Conservation (phyloP, 2,113 vertebrate species). For the Lutjanus erythropterus region DNA sequence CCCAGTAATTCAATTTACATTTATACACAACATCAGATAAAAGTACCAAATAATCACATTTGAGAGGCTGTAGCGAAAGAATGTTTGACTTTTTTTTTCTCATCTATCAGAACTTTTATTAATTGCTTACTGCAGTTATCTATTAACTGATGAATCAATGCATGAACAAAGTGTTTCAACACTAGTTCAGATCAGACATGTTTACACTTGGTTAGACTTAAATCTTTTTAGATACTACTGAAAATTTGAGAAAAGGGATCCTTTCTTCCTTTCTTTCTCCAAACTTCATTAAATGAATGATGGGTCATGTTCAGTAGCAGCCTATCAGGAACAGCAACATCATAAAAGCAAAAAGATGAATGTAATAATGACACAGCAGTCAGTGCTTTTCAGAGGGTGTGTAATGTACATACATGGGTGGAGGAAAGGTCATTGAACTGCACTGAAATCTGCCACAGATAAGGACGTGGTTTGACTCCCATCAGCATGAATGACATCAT, state of each 20-base stretch:
- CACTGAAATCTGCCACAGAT: background rate
- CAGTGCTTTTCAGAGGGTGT: background rate
- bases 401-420: background rate
- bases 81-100: background rate
- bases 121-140: no score
- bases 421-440: background rate
- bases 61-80: background rate
- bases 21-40: background rate
- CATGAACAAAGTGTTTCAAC: background rate
- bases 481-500: background rate
- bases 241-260: background rate
- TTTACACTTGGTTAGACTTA: no score
- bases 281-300: no score
- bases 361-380: conserved; percentile 57
- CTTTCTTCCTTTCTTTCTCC: no score
- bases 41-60: background rate
- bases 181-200: background rate
- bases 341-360: background rate
- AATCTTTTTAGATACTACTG: background rate
- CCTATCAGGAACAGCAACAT: background rate
- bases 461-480: background rate
- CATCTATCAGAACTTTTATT: background rate
- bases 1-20: background rate
- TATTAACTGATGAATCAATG: background rate
- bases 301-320: background rate